phyloP scores from a whole-genome alignment of 2,888 invertebrate genomes.

The Dasypolia templi region DNA sequence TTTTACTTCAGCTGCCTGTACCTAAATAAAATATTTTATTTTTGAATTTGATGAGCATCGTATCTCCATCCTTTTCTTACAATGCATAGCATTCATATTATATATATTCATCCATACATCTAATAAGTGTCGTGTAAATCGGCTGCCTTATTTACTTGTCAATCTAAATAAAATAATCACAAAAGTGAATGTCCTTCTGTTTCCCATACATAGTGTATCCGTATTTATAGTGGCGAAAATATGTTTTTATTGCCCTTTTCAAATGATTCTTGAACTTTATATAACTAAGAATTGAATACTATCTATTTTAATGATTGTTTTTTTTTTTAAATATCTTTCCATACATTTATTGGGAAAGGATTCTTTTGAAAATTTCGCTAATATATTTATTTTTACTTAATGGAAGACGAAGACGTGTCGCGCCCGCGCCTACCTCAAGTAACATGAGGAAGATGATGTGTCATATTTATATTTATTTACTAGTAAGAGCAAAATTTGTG shows the following conservation, averaged over 20 bases:
- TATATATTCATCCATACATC: background rate
- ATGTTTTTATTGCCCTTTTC: background rate
- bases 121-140: conserved; percentile 48
- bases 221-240: conserved; percentile 27
- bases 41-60: background rate
- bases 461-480: conserved; percentile 5
- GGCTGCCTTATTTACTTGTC: conserved; percentile 14
- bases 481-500: conserved; percentile 24
- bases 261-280: conserved; percentile 3
- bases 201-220: background rate
- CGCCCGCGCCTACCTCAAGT: background rate
- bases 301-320: conserved; percentile 2
- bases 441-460: background rate
- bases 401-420: background rate
- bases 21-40: background rate
- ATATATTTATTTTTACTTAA: background rate
- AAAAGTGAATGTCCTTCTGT: conserved; percentile 51
- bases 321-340: too few relatives aligned
- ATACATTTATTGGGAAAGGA: background rate
- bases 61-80: too few relatives aligned
- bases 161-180: conserved; percentile 48
- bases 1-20: conserved; percentile 10
- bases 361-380: background rate
- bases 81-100: too few relatives aligned
- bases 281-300: background rate